Percentiles rank a stretch among this genome's conserved stretches.
Conservation (phyloP, 1,140 invertebrate species). For the Drosophila azteca region DNA sequence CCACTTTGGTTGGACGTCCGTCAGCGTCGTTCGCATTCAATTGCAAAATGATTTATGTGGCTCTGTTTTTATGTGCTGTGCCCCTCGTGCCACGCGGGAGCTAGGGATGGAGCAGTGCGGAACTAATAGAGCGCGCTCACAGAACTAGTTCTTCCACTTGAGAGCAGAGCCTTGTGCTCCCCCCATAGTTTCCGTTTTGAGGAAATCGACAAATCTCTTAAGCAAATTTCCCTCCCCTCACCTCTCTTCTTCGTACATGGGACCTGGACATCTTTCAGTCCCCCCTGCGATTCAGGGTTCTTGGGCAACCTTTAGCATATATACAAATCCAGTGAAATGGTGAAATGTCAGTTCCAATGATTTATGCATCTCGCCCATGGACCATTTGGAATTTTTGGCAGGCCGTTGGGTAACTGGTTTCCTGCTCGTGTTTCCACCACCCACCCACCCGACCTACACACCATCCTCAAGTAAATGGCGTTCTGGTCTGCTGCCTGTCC, state of each 20-base stretch:
- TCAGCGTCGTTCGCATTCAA: constrained; percentile 52
- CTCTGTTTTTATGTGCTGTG: constrained; percentile 38
- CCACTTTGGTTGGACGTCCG: constrained; percentile 13
- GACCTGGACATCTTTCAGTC: constrained; percentile 12
- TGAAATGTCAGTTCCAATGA: constrained; percentile 82
- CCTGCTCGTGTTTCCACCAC: constrained; percentile 1
- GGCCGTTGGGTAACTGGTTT: constrained; percentile 50
- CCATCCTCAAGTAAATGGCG: constrained; percentile 55
- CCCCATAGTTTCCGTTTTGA: constrained; percentile 10
- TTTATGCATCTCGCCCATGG: constrained; percentile 76
- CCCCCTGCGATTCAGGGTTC: background rate
- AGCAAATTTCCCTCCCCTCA: constrained; percentile 23
- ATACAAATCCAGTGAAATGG: constrained; percentile 78
- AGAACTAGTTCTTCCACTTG: background rate
- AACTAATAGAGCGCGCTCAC: constrained; percentile 19
- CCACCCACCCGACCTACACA: constrained; percentile 2
- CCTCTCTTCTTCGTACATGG: background rate
- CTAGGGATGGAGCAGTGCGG: constrained; percentile 2
- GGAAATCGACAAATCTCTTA: constrained; percentile 32
- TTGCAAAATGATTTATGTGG: constrained; percentile 79
- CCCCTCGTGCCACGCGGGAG: constrained; percentile 4
- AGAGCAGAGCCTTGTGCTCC: background rate
- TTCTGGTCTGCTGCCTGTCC: constrained; percentile 67
- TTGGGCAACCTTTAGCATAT: constrained; percentile 16
- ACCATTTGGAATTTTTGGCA: constrained; percentile 74